Conservation (phyloP, 2,797 vertebrate genomes). For the Tenualosa ilisha region DNA sequence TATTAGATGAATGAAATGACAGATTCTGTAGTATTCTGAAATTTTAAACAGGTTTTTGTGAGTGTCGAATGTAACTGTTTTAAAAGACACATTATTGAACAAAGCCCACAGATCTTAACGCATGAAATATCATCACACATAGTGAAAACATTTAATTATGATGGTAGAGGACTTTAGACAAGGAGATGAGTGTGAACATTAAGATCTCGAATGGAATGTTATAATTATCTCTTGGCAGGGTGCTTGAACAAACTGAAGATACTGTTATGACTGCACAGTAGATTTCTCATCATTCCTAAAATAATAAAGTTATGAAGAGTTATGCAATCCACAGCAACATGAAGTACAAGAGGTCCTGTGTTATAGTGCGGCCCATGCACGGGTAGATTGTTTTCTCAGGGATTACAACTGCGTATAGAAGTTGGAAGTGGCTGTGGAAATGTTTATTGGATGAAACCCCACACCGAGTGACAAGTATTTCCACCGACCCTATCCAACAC, state of each 20-base stretch:
- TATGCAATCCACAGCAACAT: neutral
- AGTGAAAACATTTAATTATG: neutral
- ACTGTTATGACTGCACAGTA: constrained; percentile 15
- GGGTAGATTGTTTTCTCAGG: constrained; percentile 6
- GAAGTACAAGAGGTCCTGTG: neutral
- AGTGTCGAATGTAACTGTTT: neutral
- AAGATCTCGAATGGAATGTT: neutral
- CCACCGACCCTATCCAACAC: constrained; percentile 10
- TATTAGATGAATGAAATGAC: too few species aligned
- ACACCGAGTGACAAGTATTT: constrained; percentile 15
- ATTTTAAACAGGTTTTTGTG: neutral
- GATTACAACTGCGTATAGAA: constrained; percentile 3
- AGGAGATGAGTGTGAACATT: constrained; percentile 1
- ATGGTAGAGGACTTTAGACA: neutral
- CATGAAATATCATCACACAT: neutral
- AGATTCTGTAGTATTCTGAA: neutral
- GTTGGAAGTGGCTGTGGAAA: constrained; percentile 18
- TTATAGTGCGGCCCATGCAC: neutral
- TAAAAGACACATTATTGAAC: neutral
- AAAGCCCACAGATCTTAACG: neutral
- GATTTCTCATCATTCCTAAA: neutral
- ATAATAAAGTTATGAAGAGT: constrained; percentile 8
- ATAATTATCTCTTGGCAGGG: constrained; percentile 4
- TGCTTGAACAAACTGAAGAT: neutral
- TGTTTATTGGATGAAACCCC: constrained; percentile 15